Evolutionary conservation across 92 coral and sea anemone genomes (phyloP), one percentile per base, ranked within the genome.

Genomic region (Anthopleura xanthogrammica): DNA sequence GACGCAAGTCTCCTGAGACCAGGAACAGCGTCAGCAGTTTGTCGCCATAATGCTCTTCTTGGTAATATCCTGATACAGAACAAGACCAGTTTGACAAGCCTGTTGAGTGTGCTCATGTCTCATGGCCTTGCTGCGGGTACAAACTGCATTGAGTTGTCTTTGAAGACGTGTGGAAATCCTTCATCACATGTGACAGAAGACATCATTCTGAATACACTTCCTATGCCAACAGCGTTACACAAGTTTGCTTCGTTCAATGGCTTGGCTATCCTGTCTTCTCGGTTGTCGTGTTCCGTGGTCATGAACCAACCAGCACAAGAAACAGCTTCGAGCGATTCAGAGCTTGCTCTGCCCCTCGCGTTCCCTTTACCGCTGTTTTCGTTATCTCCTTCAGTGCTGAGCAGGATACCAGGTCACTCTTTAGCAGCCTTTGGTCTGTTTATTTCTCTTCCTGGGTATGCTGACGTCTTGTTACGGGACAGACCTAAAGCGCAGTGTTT

Each of bases 351-450:
- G 11, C 87, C 78, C 36, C 89, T n/a, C 60, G 89, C 77, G 58
- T 91, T 82, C 86, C 91, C 88, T 8, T 71, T 94, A 52, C 98
- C 99, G 24, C 46, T 92, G 80, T 87, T 88, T 50, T 94, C 95
- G 20, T 80, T 94, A 23, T 93, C 98, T 17, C 89, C 92, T 6
- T 92, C 99, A 16, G 99, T 94, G 17, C 83, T 94, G 57, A 92
- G 91, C 77, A 86, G 95, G 46, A 93, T 96, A 43, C 99, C 99
- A 70, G 99, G 97, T 12, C 99, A 96, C 80, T 92, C 99, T 2
- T 95, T 96, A 48, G 98, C 94, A 76, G 99, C 97, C 4, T 96
- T 96, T 89, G 95, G 97, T 19, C 80, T 96, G 91, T 96, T 96
- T 72, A 92, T 96, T 73, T 92, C 97, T 77, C 98, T 96, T 50